Evolutionary conservation across 2,888 invertebrate genomes (phyloP).

Genomic region (Hypolimnas misippus): DNA sequence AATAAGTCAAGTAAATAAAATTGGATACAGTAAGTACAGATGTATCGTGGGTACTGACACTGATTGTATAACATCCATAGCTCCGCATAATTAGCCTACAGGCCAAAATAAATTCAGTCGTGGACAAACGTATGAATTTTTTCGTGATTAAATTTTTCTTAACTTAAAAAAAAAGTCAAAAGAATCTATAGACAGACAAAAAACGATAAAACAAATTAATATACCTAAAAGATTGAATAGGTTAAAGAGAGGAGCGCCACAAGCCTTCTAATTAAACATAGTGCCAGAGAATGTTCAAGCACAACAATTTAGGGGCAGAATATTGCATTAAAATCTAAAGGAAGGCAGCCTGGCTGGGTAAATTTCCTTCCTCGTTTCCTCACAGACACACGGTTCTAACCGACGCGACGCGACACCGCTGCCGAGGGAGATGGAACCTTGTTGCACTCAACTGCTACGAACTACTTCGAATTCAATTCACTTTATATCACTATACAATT

Average conservation of each 20-base stretch:
- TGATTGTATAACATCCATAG: too few relatives aligned
- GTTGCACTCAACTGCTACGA: slow-evolving; percentile 6
- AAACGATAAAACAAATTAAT: too few relatives aligned
- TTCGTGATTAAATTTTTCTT: too few relatives aligned
- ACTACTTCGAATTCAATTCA: slow-evolving; percentile 17
- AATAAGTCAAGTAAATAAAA: too few relatives aligned
- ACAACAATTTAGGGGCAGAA: slow-evolving; percentile 27
- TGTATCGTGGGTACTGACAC: too few relatives aligned
- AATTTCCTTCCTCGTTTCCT: slow-evolving; percentile 23
- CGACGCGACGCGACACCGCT: neutral
- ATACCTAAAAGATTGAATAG: neutral
- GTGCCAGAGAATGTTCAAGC: slow-evolving; percentile 21
- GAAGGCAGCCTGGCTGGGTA: slow-evolving; percentile 27
- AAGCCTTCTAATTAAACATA: slow-evolving; percentile 22
- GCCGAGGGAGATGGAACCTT: slow-evolving; percentile 20
- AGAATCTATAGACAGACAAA: too few relatives aligned
- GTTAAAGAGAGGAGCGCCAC: neutral
- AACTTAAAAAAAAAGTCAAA: too few relatives aligned
- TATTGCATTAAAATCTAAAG: slow-evolving; percentile 33
- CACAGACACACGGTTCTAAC: slow-evolving; percentile 21
- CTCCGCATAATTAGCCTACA: too few relatives aligned
- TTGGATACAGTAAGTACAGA: too few relatives aligned
- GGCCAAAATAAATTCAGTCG: too few relatives aligned
- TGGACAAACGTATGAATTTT: too few relatives aligned
- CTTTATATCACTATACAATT: slow-evolving; percentile 4